Percentiles rank a stretch among this genome's conserved stretches.
Conservation (phyloP, 2,113 vertebrate genomes). For the Pseudorhombus dupliciocellatus region DNA sequence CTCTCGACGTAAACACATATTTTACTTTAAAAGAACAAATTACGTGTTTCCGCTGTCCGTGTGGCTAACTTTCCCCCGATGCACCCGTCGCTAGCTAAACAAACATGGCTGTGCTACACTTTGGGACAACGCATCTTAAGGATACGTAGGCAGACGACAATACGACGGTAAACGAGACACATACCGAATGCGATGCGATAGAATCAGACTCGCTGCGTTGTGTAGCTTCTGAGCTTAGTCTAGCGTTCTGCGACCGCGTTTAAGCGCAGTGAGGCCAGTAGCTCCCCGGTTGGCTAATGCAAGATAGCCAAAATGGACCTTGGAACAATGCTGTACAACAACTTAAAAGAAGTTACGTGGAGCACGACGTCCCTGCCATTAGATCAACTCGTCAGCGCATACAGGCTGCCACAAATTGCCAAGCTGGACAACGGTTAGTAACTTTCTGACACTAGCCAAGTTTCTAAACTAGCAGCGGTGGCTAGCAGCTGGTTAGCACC, state of each 20-base stretch:
- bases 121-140: conserved; percentile 25
- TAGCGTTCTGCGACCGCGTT: conserved; percentile 58
- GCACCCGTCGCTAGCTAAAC: conserved; percentile 59
- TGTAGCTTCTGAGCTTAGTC: conserved; percentile 7
- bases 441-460: conserved; percentile 19
- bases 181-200: not conserved
- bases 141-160: conserved; percentile 29
- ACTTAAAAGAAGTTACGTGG: conserved; percentile 94
- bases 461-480: conserved; percentile 1
- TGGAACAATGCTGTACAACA: conserved; percentile 85
- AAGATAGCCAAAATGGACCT: conserved; percentile 81
- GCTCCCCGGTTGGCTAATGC: conserved; percentile 47
- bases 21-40: conserved; percentile 44
- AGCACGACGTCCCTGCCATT: conserved; percentile 89
- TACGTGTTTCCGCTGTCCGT: conserved; percentile 35
- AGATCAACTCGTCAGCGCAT: conserved; percentile 91
- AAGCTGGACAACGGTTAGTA: conserved; percentile 87
- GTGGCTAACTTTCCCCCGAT: conserved; percentile 13
- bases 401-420: conserved; percentile 92
- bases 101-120: conserved; percentile 74
- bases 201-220: not conserved
- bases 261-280: conserved; percentile 46
- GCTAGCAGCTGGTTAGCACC: conserved; percentile 43
- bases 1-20: conserved; percentile 4
- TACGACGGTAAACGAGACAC: conserved; percentile 21